A percentile compares a stretch with the other conserved stretches of the same genome.
Conservation (phyloP, 2,888 invertebrate genomes). For the Balanococcus diminutus region DNA sequence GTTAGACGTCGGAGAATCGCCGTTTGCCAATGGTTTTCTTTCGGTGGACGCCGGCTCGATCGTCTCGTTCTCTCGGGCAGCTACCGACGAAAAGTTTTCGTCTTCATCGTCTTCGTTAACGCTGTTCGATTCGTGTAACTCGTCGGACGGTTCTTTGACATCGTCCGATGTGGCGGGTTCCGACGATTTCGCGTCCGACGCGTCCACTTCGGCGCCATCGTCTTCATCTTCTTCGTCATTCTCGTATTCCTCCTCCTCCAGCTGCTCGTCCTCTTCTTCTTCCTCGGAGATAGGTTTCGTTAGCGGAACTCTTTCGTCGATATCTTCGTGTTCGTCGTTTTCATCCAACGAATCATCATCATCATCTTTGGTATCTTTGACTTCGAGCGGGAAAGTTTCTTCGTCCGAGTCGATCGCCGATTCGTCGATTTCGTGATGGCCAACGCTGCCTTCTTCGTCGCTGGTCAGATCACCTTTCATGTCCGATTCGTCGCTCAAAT, state of each 20-base stretch:
- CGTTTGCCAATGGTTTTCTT: background rate
- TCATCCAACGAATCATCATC: background rate
- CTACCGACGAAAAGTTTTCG: background rate
- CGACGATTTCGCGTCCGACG: background rate
- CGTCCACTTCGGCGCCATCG: background rate
- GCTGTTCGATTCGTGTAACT: background rate
- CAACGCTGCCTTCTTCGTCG: background rate
- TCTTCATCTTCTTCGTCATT: background rate
- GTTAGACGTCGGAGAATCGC: background rate
- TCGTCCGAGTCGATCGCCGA: background rate
- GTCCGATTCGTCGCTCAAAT: slow-evolving; percentile 11
- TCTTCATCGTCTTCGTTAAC: background rate
- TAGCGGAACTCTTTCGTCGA: background rate
- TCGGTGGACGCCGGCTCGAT: background rate
- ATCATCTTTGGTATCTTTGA: background rate
- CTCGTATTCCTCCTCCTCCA: background rate
- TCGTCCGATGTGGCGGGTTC: background rate
- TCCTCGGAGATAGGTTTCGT: background rate
- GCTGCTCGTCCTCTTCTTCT: background rate
- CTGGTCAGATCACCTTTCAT: background rate
- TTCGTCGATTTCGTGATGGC: background rate
- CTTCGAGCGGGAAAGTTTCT: background rate
- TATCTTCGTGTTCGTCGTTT: background rate
- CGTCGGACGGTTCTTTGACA: background rate
- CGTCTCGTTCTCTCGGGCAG: background rate